These are phyloP conservation scores for Thalassaphorura encarpata DNA, from an alignment of 1,140 invertebrate genomes.

Conservation along the genomic window DNA sequence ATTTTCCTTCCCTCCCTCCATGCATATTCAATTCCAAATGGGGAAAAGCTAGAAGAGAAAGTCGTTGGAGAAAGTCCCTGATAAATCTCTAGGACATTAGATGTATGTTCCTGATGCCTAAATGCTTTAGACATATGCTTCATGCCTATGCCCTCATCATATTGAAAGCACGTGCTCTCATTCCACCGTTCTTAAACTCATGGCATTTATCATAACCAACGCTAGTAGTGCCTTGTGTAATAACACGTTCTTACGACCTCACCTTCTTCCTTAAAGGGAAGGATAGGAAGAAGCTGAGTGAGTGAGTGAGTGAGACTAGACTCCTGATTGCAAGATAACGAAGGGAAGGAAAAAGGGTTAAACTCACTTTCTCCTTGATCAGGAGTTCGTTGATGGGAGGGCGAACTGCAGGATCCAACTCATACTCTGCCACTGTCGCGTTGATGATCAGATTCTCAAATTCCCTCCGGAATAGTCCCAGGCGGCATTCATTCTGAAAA, in stretches of 20 bases:
- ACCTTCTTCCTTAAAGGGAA: too few species aligned
- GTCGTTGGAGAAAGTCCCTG: too few species aligned
- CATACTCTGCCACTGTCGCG: slow-evolving; percentile 59
- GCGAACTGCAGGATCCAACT: slow-evolving; percentile 37
- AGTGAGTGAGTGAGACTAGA: background rate
- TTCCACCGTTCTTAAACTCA: background rate
- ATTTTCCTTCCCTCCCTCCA: background rate
- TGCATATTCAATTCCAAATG: background rate
- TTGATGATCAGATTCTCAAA: slow-evolving; percentile 77
- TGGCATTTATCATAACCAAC: background rate
- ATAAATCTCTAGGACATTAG: too few species aligned
- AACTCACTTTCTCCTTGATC: slow-evolving; percentile 55
- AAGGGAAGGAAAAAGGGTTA: background rate
- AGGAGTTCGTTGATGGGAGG: slow-evolving; percentile 39
- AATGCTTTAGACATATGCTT: too few species aligned
- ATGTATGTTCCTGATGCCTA: too few species aligned
- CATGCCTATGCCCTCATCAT: too few species aligned
- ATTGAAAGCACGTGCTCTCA: background rate
- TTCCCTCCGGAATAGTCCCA: slow-evolving; percentile 70
- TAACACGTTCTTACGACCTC: too few species aligned
- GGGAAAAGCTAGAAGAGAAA: background rate
- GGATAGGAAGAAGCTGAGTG: background rate
- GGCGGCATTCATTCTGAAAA: slow-evolving; percentile 64
- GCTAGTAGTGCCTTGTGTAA: background rate
- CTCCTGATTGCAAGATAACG: background rate